Percentiles rank a stretch among this genome's conserved stretches.
These are phyloP conservation scores for Rugalucina vietnamica DNA, from an alignment of 2,888 invertebrate genomes.

Conservation along the genomic window DNA sequence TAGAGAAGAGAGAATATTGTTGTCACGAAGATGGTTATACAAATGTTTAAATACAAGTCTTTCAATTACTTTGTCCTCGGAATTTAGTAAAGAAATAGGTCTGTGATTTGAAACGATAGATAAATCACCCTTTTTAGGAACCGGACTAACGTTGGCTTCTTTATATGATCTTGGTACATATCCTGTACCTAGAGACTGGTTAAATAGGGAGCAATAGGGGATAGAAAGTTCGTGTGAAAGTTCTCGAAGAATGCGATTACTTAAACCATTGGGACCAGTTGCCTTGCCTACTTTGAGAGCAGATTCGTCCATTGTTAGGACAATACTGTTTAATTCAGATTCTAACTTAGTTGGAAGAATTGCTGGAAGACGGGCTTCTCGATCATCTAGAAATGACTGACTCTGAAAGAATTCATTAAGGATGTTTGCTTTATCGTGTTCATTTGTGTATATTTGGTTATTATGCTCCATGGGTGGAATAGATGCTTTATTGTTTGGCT, in stretches of 20 bases:
- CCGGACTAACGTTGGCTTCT: slow-evolving; percentile 23
- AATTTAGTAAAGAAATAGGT: slow-evolving; percentile 22
- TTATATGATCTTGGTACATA: slow-evolving; percentile 31
- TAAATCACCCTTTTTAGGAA: slow-evolving; percentile 26
- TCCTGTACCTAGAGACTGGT: not conserved
- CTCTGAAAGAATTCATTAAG: not conserved
- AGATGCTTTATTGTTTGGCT: not conserved
- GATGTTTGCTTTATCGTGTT: not conserved
- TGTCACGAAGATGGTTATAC: not conserved
- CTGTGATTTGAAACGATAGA: slow-evolving; percentile 18
- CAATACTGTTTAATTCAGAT: not conserved
- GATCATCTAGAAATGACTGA: not conserved
- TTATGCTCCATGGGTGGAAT: not conserved
- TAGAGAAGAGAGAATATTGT: not conserved
- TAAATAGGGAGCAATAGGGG: slow-evolving; percentile 37
- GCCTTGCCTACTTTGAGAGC: not conserved
- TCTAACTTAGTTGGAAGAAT: not conserved
- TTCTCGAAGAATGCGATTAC: slow-evolving; percentile 13
- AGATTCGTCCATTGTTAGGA: not conserved
- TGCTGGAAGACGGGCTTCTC: not conserved
- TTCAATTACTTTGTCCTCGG: slow-evolving; percentile 16
- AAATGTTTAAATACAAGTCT: slow-evolving; percentile 22
- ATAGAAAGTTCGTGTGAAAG: not conserved
- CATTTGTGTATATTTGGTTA: not conserved
- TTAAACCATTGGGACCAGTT: slow-evolving; percentile 15